Conservation (phyloP, 2,797 vertebrate genomes). For the Neosilurus mollespiculum region DNA sequence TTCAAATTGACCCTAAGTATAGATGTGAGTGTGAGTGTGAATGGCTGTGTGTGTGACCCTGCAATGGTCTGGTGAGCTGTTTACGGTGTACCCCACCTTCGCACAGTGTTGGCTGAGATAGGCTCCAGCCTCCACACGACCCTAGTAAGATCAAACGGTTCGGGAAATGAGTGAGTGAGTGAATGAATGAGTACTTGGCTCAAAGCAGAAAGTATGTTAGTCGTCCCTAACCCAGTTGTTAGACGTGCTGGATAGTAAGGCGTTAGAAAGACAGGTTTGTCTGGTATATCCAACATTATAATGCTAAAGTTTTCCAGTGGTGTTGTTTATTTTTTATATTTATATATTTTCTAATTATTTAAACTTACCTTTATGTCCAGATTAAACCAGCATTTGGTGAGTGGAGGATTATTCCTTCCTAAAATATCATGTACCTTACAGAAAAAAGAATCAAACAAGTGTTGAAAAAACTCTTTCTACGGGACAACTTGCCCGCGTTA, state of each 20-base stretch:
- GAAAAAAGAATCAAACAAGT: background rate
- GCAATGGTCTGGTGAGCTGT: too few relatives aligned
- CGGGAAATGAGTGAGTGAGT: too few relatives aligned
- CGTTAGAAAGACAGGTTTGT: conserved; percentile 4
- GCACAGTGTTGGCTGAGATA: too few relatives aligned
- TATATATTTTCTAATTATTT: background rate
- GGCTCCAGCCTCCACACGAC: too few relatives aligned
- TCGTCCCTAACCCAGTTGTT: background rate
- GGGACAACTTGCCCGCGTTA: conserved; percentile 2
- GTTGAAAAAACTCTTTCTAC: background rate
- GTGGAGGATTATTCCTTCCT: background rate
- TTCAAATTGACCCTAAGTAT: too few relatives aligned
- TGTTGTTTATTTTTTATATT: background rate
- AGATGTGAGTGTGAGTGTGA: too few relatives aligned
- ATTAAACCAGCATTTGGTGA: background rate
- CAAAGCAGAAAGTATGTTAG: background rate
- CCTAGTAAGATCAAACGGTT: too few relatives aligned
- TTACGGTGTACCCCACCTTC: too few relatives aligned
- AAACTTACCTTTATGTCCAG: conserved; percentile 30
- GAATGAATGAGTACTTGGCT: background rate
- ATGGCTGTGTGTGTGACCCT: too few relatives aligned
- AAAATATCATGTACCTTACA: background rate
- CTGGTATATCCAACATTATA: background rate
- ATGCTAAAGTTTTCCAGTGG: background rate
- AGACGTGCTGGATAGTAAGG: background rate